These are phyloP conservation scores for Actias luna DNA, from an alignment of 2,888 invertebrate genomes.

Conservation along the genomic window DNA sequence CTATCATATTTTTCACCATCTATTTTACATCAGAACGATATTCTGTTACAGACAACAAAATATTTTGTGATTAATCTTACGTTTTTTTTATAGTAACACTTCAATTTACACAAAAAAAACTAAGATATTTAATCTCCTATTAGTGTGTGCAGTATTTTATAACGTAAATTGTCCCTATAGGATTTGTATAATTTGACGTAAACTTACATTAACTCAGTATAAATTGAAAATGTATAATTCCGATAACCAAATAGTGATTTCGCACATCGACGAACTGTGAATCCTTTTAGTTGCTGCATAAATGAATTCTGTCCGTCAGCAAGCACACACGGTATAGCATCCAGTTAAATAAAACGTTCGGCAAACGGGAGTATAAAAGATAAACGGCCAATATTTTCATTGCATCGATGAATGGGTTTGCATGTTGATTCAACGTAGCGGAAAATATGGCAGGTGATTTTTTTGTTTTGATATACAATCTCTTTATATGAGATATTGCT, in stretches of 20 bases:
- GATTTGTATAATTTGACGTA: neutral
- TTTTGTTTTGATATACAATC: constrained; percentile 42
- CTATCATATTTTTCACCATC: too few species aligned
- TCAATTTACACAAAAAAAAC: too few species aligned
- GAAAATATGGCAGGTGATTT: constrained; percentile 55
- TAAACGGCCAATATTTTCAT: constrained; percentile 75
- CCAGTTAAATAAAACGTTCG: constrained; percentile 51
- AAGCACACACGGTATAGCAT: constrained; percentile 48
- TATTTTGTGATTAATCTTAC: too few species aligned
- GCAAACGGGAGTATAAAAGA: constrained; percentile 61
- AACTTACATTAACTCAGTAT: neutral
- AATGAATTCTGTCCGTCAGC: constrained; percentile 72
- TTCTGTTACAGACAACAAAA: too few species aligned
- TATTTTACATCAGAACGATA: too few species aligned
- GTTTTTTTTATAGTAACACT: too few species aligned
- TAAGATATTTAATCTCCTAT: too few species aligned
- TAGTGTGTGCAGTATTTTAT: too few species aligned
- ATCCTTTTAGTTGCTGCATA: constrained; percentile 59
- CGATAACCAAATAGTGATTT: constrained; percentile 53
- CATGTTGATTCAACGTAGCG: constrained; percentile 67
- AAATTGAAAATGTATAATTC: neutral
- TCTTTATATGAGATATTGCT: constrained; percentile 46
- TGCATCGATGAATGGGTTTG: constrained; percentile 65
- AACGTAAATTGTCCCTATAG: too few species aligned
- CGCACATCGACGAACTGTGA: constrained; percentile 60